phyloP scores from a whole-genome alignment of 2,113 vertebrate genomes.

The Mustela lutreola region DNA sequence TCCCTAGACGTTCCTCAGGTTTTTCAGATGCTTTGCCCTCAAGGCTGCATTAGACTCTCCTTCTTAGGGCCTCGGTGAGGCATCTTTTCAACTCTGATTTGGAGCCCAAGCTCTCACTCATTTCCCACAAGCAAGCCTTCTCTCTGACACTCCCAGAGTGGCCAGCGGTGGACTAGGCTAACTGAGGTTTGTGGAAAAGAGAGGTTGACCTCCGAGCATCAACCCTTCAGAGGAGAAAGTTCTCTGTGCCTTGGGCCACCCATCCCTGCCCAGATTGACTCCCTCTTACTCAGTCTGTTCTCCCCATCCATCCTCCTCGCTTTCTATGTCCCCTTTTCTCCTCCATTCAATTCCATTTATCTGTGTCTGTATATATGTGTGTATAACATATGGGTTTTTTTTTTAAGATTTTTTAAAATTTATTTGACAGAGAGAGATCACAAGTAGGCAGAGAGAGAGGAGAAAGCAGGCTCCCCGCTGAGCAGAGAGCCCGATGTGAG shows the following conservation, averaged over 20 bases:
- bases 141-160: too few relatives aligned
- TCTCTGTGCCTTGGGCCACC: background rate
- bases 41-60: accelerated
- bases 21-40: background rate
- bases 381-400: background rate
- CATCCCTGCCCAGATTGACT: accelerated
- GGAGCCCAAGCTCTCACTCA: background rate
- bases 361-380: background rate
- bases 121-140: background rate
- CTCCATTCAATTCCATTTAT: too few relatives aligned
- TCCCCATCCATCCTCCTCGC: background rate
- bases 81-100: background rate
- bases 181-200: background rate
- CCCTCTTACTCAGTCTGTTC: background rate
- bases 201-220: background rate
- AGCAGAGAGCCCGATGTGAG: too few relatives aligned
- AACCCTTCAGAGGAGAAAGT: too few relatives aligned
- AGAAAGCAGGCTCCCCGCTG: too few relatives aligned
- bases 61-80: background rate
- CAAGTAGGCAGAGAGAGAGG: too few relatives aligned
- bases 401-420: too few relatives aligned
- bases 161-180: too few relatives aligned
- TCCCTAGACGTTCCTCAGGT: accelerated
- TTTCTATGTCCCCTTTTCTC: background rate
- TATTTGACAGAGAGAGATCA: too few relatives aligned